phyloP scores from a whole-genome alignment of 2,797 vertebrate species.

The Anas bahamensis region DNA sequence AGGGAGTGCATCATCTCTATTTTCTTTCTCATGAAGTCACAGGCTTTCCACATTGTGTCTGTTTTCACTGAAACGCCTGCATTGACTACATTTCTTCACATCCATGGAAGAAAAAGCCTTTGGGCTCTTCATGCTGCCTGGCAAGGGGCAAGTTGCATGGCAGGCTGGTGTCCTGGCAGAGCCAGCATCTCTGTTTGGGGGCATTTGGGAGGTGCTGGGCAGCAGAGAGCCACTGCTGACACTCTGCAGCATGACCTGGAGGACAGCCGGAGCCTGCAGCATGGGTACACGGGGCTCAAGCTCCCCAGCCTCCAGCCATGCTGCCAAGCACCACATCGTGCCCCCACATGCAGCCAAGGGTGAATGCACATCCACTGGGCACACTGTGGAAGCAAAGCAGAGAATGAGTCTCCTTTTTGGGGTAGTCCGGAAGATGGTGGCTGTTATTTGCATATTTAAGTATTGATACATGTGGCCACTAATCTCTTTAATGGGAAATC shows the following conservation, averaged over 20 bases:
- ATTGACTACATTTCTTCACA: background rate
- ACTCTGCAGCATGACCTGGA: background rate
- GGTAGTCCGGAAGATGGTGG: background rate
- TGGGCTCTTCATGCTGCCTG: background rate
- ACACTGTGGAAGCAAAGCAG: background rate
- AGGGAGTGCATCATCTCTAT: accelerated
- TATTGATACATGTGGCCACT: background rate
- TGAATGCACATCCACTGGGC: background rate
- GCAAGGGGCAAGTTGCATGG: background rate
- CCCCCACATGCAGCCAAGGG: background rate
- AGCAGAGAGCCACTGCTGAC: background rate
- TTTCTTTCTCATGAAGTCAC: background rate
- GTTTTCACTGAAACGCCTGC: background rate
- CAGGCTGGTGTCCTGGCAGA: background rate
- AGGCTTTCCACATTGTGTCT: background rate
- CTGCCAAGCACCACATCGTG: background rate
- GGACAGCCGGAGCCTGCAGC: background rate
- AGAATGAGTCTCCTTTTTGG: background rate
- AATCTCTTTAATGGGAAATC: background rate
- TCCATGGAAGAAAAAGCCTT: background rate
- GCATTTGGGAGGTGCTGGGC: background rate
- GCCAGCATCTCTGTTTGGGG: background rate
- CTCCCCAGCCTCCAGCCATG: background rate
- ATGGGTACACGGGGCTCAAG: background rate
- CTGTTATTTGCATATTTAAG: background rate